A percentile compares a stretch with the other conserved stretches of the same genome.
Evolutionary conservation across 2,797 vertebrate species (phyloP).

Genomic region (Gadopsis bispinosus): DNA sequence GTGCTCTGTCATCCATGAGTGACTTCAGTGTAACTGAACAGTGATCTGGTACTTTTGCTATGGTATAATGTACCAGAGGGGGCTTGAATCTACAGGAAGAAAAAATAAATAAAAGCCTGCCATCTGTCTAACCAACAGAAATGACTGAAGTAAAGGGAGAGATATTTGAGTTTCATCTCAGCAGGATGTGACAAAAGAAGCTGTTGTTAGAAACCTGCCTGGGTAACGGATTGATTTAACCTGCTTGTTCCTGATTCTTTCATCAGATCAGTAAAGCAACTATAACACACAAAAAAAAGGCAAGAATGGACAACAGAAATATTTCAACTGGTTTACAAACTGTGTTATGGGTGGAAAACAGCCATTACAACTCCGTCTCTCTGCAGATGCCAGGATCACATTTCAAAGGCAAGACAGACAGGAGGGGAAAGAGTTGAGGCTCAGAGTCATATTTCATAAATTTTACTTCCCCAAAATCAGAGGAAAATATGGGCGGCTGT

Average conservation of each 20-base stretch:
- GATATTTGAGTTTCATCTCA: not conserved
- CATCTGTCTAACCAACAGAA: constrained; percentile 25
- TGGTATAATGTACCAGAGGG: not conserved
- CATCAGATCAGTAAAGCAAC: not conserved
- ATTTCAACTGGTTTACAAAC: constrained; percentile 35
- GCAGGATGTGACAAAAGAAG: constrained; percentile 11
- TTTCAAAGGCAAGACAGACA: constrained; percentile 16
- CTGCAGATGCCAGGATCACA: constrained; percentile 22
- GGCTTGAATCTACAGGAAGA: not conserved
- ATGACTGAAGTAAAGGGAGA: not conserved
- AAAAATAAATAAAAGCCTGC: constrained; percentile 10
- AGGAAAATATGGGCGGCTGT: not conserved
- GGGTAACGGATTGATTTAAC: constrained; percentile 4
- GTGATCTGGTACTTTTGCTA: constrained; percentile 27
- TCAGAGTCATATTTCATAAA: not conserved
- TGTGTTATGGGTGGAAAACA: constrained; percentile 6
- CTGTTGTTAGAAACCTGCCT: constrained; percentile 6
- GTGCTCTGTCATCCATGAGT: constrained; percentile 51
- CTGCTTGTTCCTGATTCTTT: not conserved
- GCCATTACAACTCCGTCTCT: not conserved
- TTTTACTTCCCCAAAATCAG: constrained; percentile 15
- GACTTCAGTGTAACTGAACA: constrained; percentile 24
- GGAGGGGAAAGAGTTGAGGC: not conserved
- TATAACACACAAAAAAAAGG: not conserved
- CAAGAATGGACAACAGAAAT: not conserved